Evolutionary conservation across 2,888 invertebrate species (phyloP).

Genomic region (Acronicta aceris): DNA sequence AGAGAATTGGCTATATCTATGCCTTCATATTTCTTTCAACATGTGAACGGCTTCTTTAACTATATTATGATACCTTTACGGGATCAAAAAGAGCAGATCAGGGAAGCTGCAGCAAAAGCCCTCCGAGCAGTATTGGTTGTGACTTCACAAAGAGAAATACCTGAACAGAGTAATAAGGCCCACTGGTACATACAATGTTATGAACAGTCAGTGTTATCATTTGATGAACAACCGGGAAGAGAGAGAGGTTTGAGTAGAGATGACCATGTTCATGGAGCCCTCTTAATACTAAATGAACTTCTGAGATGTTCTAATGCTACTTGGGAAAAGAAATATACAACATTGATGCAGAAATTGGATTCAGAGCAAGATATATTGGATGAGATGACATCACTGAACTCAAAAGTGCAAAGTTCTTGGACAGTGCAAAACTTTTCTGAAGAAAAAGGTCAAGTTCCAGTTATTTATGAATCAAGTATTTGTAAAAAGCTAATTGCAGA

Average conservation of each 20-base stretch:
- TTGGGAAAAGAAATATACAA: slow-evolving; percentile 95
- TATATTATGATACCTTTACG: slow-evolving; percentile 96
- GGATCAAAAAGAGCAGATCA: slow-evolving; percentile 96
- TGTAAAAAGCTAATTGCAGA: slow-evolving; percentile 95
- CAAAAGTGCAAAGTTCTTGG: slow-evolving; percentile 80
- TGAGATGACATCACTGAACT: slow-evolving; percentile 87
- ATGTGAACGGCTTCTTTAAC: slow-evolving; percentile 96
- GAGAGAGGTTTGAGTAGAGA: slow-evolving; percentile 94
- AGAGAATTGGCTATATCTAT: slow-evolving; percentile 98
- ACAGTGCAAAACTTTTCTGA: slow-evolving; percentile 70
- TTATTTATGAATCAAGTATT: slow-evolving; percentile 93
- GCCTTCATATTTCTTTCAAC: slow-evolving; percentile 98
- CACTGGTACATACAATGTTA: slow-evolving; percentile 98
- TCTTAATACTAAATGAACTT: slow-evolving; percentile 97
- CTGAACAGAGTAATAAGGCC: slow-evolving; percentile 95
- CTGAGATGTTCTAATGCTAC: slow-evolving; percentile 96
- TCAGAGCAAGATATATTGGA: slow-evolving; percentile 82
- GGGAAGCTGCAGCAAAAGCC: slow-evolving; percentile 97
- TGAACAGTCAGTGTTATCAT: slow-evolving; percentile 95
- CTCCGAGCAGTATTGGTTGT: slow-evolving; percentile 97
- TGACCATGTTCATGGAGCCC: slow-evolving; percentile 97
- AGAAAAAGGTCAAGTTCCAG: slow-evolving; percentile 76
- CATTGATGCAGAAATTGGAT: slow-evolving; percentile 90
- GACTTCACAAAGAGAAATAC: slow-evolving; percentile 97
- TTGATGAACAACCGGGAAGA: slow-evolving; percentile 89